phyloP scores from a whole-genome alignment of 2,113 vertebrate genomes.

The Ivindomyrus marchei region DNA sequence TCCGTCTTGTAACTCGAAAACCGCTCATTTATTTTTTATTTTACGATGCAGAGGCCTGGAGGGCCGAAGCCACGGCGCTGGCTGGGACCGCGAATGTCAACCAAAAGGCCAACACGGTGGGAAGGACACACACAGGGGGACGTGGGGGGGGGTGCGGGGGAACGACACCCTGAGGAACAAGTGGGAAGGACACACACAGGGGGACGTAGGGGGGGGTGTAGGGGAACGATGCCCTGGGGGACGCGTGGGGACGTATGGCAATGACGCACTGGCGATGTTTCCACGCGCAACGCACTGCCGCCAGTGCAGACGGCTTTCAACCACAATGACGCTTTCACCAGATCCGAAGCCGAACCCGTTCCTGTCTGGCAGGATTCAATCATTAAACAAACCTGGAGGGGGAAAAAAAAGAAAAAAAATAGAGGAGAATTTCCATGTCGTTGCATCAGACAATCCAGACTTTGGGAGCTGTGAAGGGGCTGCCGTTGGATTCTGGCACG shows the following conservation, averaged over 20 bases:
- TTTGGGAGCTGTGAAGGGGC: not conserved
- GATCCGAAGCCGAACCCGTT: not conserved
- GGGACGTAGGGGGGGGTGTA: not conserved
- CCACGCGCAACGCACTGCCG: not conserved
- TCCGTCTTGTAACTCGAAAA: not conserved
- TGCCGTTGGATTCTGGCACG: not conserved
- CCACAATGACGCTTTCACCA: conserved; percentile 1
- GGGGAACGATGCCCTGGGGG: not conserved
- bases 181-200: not conserved
- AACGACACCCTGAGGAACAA: not conserved
- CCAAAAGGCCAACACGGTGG: not conserved
- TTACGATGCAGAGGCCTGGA: not conserved
- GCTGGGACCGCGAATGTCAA: not conserved
- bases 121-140: not conserved
- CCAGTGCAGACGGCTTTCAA: not conserved
- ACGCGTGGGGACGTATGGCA: not conserved
- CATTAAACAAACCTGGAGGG: conserved; percentile 8
- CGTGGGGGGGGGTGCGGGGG: not conserved
- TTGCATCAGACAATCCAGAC: conserved; percentile 14
- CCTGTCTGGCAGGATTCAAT: conserved; percentile 11
- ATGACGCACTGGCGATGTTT: not conserved
- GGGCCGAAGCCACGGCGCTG: not conserved
- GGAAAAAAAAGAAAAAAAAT: not conserved
- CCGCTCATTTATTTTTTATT: conserved; percentile 2
- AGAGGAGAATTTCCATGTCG: not conserved